phyloP scores from a whole-genome alignment of 2,888 invertebrate genomes.

The Oscheius sp. region DNA sequence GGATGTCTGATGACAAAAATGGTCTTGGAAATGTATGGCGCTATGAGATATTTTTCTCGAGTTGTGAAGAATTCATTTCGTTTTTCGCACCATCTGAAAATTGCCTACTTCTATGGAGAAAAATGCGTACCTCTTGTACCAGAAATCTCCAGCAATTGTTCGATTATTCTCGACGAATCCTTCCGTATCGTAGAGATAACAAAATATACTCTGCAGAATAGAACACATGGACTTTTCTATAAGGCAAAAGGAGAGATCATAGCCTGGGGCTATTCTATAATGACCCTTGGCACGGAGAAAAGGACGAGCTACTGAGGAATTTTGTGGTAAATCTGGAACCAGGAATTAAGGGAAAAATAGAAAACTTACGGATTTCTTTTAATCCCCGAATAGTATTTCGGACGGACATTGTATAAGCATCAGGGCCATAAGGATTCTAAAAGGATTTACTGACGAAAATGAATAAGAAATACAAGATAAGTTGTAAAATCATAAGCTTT shows the following conservation, averaged over 20 bases:
- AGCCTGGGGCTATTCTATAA: slow-evolving; percentile 12
- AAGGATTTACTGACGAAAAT: too few species aligned
- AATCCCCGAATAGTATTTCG: background rate
- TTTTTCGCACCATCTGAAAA: slow-evolving; percentile 15
- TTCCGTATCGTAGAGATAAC: slow-evolving; percentile 25
- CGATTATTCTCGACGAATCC: slow-evolving; percentile 22
- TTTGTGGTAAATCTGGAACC: background rate
- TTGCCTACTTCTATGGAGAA: background rate
- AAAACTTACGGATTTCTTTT: background rate
- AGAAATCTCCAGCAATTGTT: slow-evolving; percentile 10
- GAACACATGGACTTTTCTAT: slow-evolving; percentile 29
- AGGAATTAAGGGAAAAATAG: background rate
- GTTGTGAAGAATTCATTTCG: slow-evolving; percentile 12
- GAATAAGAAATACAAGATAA: too few species aligned
- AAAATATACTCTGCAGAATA: slow-evolving; percentile 10
- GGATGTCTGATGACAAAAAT: slow-evolving; percentile 2
- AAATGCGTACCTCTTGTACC: background rate
- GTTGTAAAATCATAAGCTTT: too few species aligned
- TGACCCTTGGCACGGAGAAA: background rate
- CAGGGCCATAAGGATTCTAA: background rate
- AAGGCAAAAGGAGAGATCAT: background rate
- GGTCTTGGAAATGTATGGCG: background rate
- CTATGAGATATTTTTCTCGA: background rate
- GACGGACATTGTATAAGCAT: background rate
- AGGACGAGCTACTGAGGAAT: background rate